Evolutionary conservation across 2,797 vertebrate species (phyloP).

Genomic region (Astyanax mexicanus): DNA sequence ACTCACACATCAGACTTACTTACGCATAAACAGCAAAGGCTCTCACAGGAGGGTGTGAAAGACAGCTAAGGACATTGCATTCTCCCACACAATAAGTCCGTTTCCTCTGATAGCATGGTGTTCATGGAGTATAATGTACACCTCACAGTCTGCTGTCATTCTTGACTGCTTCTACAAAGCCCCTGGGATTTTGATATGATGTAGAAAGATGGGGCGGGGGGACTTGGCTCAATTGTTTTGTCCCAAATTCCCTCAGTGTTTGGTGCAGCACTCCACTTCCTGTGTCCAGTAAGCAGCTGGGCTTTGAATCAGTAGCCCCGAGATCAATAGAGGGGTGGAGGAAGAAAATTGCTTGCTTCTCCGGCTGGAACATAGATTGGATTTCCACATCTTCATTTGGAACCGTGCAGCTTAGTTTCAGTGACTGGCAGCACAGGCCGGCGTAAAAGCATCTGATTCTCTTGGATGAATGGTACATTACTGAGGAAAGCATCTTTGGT

Average conservation of each 20-base stretch:
- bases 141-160: constrained; percentile 19
- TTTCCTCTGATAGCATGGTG: constrained; percentile 19
- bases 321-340: constrained; percentile 54
- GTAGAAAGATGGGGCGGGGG: constrained; percentile 6
- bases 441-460: constrained; percentile 36
- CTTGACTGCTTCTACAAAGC: constrained; percentile 2
- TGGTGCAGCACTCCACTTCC: constrained; percentile 37
- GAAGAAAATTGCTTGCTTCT: constrained; percentile 56
- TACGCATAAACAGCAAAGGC: not conserved
- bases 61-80: constrained; percentile 16
- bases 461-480: constrained; percentile 43
- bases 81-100: constrained; percentile 30
- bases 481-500: constrained; percentile 25
- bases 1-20: constrained; percentile 7
- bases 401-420: constrained; percentile 50
- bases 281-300: constrained; percentile 41
- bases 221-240: constrained; percentile 26
- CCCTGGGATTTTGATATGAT: constrained; percentile 23
- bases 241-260: constrained; percentile 41
- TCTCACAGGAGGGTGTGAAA: constrained; percentile 9
- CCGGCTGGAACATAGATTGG: constrained; percentile 54
- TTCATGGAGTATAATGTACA: not conserved
- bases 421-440: constrained; percentile 30
- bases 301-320: constrained; percentile 54
- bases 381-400: constrained; percentile 68